Evolutionary conservation across 2,113 vertebrate species (phyloP).

Genomic region (Suncus etruscus): DNA sequence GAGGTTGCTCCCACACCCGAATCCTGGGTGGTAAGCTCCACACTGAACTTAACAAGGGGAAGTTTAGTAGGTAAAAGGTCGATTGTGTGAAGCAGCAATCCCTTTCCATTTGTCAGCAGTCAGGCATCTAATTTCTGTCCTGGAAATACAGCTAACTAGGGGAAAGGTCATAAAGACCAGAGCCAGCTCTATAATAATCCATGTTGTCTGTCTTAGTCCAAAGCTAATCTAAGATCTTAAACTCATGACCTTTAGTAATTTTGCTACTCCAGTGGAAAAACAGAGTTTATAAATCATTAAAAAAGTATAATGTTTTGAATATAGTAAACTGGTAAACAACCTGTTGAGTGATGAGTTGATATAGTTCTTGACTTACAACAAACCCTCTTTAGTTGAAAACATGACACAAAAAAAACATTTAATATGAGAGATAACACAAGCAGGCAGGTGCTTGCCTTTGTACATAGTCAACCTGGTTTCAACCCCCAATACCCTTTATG

Average conservation of each 20-base stretch:
- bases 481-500: no score
- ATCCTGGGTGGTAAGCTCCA: background rate
- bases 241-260: slow-evolving; percentile 50
- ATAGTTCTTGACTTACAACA: background rate
- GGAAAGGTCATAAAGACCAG: slow-evolving; percentile 57
- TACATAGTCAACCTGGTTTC: no score
- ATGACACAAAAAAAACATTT: background rate
- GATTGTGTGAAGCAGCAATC: background rate
- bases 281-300: slow-evolving; percentile 31
- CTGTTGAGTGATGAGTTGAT: background rate
- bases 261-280: slow-evolving; percentile 71
- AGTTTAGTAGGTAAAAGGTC: slow-evolving; percentile 82
- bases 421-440: background rate
- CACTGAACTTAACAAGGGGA: slow-evolving; percentile 10
- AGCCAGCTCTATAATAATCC: background rate
- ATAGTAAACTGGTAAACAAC: slow-evolving; percentile 1
- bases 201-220: background rate
- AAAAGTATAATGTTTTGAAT: background rate
- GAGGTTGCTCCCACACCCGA: slow-evolving; percentile 43
- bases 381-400: background rate
- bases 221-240: background rate
- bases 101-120: slow-evolving; percentile 58
- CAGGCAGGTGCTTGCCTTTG: no score
- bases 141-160: slow-evolving; percentile 59
- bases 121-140: slow-evolving; percentile 60